These are phyloP conservation scores for Mustela nigripes DNA, from an alignment of 2,113 vertebrate species.

Conservation along the genomic window DNA sequence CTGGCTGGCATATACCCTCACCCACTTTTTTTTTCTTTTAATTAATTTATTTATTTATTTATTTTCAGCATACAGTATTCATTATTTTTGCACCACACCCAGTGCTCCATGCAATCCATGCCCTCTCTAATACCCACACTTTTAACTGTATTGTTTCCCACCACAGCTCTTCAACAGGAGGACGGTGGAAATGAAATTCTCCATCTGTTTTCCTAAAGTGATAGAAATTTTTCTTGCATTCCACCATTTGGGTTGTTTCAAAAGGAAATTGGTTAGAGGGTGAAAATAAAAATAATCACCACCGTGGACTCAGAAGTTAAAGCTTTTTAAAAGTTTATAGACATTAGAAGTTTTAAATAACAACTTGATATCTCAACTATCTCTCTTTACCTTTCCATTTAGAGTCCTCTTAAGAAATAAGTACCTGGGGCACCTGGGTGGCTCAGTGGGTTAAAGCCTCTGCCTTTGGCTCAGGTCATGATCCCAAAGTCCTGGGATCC, in stretches of 20 bases:
- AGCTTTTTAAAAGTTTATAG: background rate
- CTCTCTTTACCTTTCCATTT: constrained; percentile 16
- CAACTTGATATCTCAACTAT: background rate
- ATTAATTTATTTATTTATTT: no score
- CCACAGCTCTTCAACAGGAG: background rate
- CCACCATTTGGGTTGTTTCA: background rate
- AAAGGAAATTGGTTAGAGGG: background rate
- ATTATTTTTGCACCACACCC: no score
- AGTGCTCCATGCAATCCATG: no score
- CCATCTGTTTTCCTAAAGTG: background rate
- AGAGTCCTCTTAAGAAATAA: background rate
- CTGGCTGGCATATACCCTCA: background rate
- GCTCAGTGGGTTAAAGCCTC: no score
- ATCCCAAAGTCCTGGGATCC: no score
- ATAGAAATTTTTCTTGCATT: background rate
- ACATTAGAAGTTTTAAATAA: constrained; percentile 29
- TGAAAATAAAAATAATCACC: background rate
- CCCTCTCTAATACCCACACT: no score
- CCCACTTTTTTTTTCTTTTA: background rate
- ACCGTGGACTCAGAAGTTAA: background rate
- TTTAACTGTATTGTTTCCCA: background rate
- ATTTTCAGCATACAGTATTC: no score
- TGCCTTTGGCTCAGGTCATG: no score
- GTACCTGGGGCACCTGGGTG: background rate
- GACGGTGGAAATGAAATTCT: background rate